Percentiles rank a stretch among this genome's conserved stretches.
These are phyloP conservation scores for Agrochola litura DNA, from an alignment of 2,888 invertebrate species.

Conservation along the genomic window DNA sequence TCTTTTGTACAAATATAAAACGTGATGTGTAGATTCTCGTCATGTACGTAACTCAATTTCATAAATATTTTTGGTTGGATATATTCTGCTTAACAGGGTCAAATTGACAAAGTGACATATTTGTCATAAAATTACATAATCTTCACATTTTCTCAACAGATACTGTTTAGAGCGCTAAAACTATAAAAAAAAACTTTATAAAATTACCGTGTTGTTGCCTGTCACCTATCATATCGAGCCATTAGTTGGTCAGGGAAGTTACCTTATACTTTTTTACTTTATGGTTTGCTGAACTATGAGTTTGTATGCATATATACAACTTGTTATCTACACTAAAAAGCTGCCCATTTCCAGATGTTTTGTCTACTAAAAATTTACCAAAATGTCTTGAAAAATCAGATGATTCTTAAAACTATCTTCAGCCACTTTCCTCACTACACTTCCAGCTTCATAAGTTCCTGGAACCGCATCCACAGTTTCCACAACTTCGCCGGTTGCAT, in stretches of 20 bases:
- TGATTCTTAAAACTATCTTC: background rate
- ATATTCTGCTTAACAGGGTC: no score
- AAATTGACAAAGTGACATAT: no score
- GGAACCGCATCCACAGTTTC: conserved; percentile 14
- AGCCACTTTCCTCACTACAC: background rate
- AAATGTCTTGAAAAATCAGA: background rate
- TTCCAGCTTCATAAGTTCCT: conserved; percentile 26
- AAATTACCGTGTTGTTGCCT: background rate
- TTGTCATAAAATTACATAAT: no score
- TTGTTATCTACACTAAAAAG: background rate
- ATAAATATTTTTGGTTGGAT: no score
- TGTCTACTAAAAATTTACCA: background rate
- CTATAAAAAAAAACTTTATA: background rate
- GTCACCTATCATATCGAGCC: background rate
- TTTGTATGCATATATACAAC: background rate
- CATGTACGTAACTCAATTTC: no score
- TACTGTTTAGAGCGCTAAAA: background rate
- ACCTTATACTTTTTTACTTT: background rate
- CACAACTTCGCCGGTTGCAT: conserved; percentile 56
- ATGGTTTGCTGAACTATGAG: background rate
- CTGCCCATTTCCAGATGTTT: no score
- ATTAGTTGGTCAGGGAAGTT: background rate
- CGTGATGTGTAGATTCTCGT: no score
- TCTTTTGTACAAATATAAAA: no score
- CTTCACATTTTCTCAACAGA: no score